phyloP scores from a whole-genome alignment of 2,888 invertebrate species.

The Aethes cnicana region DNA sequence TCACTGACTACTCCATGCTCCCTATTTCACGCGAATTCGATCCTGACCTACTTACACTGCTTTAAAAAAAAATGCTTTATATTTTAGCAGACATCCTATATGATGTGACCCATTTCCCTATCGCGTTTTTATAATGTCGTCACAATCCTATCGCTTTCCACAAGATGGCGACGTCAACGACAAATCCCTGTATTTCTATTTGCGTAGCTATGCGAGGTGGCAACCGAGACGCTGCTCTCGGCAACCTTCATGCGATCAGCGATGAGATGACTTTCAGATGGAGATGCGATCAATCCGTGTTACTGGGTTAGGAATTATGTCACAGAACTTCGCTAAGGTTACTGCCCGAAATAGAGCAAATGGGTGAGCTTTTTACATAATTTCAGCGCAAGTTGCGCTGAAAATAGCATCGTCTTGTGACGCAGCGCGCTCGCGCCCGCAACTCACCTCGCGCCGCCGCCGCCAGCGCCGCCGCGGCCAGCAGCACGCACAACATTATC shows the following conservation, averaged over 20 bases:
- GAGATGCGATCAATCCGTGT: conserved; percentile 51
- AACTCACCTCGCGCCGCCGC: conserved; percentile 75
- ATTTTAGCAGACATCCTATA: conserved; percentile 5
- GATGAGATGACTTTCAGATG: conserved; percentile 38
- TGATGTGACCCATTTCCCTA: conserved; percentile 61
- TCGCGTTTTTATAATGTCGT: conserved; percentile 73
- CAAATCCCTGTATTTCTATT: conserved; percentile 82
- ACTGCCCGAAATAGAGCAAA: conserved; percentile 77
- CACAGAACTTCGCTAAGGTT: conserved; percentile 72
- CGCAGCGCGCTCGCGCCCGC: conserved; percentile 54
- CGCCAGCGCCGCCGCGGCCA: conserved; percentile 70
- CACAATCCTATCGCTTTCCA: conserved; percentile 81
- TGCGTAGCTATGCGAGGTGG: conserved; percentile 72
- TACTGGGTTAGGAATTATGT: conserved; percentile 61
- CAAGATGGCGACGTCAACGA: conserved; percentile 81
- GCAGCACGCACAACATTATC: conserved; percentile 76
- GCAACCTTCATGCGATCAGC: conserved; percentile 38
- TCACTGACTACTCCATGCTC: too few species aligned
- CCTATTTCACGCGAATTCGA: too few species aligned
- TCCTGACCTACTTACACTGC: too few species aligned
- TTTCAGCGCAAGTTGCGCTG: conserved; percentile 80
- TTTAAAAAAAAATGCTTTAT: too few species aligned
- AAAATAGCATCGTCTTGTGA: conserved; percentile 77
- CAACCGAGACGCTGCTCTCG: conserved; percentile 40
- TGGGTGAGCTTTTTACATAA: conserved; percentile 82